Conservation (phyloP, 1,140 invertebrate species). For the Dryas iulia region DNA sequence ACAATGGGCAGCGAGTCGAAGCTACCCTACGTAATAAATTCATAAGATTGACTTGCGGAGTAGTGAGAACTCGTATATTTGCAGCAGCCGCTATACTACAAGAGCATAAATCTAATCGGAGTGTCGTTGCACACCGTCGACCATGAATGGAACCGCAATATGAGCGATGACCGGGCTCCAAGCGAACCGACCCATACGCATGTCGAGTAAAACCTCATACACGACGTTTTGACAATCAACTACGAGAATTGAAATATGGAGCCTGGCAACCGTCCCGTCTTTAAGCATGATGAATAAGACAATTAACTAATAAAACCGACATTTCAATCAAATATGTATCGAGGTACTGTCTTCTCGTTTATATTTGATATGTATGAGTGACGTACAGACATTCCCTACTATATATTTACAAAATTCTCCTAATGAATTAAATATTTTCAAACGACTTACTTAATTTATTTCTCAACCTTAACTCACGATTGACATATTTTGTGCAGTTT, state of each 20-base stretch:
- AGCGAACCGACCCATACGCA: conserved; percentile 45
- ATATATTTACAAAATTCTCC: background rate
- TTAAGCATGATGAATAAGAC: conserved; percentile 43
- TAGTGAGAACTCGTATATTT: conserved; percentile 70
- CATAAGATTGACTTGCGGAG: conserved; percentile 58
- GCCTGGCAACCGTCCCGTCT: conserved; percentile 42
- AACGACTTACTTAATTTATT: no score
- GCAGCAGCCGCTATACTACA: conserved; percentile 66
- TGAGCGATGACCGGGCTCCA: conserved; percentile 64
- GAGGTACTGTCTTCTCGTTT: background rate
- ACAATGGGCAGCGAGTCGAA: conserved; percentile 49
- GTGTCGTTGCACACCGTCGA: conserved; percentile 51
- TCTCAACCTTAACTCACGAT: no score
- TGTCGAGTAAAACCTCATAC: conserved; percentile 51
- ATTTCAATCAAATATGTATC: conserved; percentile 17
- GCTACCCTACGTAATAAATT: conserved; percentile 66
- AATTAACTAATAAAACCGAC: conserved; percentile 29
- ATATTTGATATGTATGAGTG: background rate
- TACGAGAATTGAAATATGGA: conserved; percentile 72
- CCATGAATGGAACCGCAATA: conserved; percentile 64
- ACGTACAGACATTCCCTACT: background rate
- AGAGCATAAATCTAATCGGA: conserved; percentile 70
- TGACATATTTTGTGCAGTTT: background rate
- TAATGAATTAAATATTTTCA: background rate
- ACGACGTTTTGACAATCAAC: conserved; percentile 67